Base-by-base conservation (phyloP, 2,888 invertebrate species). In the Drosophila siamana region DNA sequence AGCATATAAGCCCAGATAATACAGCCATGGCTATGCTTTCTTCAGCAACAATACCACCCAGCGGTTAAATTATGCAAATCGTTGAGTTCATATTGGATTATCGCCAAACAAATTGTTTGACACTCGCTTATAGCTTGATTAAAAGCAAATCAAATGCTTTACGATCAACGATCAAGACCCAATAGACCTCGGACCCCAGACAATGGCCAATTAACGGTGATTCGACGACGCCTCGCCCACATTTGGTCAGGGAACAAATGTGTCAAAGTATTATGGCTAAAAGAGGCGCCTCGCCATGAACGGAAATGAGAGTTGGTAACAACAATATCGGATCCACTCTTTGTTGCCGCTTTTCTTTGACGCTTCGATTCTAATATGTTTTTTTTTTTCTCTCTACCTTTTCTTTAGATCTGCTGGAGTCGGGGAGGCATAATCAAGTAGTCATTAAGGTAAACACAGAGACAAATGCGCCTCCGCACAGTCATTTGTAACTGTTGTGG, bases 241-340 rank as follows among this genome's bases (percentile, higher is more conserved):
- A 47, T 59, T 54, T 16, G 56, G 44, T 46, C 24, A 24, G 28
- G 7, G 26, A 40, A 52, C 47, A 60, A 73, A 61, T 62, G 86
- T 70, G 74, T 77, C 57, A 65, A 74, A 64, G 36, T 40, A 28
- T 47, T 47, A 40, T 40, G 33, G 70, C 83, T 80, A 78, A 84
- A 69, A 82, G 74, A 65, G 84, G 78, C 88, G 88, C 86, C 80
- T 72, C 59, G 41, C 16, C 15, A 78, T 74, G 63, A 87, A 48
- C 88, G 83, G 88, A 83, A 88, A 83, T 86, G 69, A 77, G 64
- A 54, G 68, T 75, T 67, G 63, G 56, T 64, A 61, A 63, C 75
- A 69, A 84, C 68, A 77, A 56, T 59, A 44, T 22, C 9, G 1
- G 15, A 26, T 48, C 41, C 28, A 28, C 33, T 13, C 15, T 44